These are phyloP conservation scores for Amblyopsis rosae DNA, from an alignment of 2,113 vertebrate species.

Conservation along the genomic window DNA sequence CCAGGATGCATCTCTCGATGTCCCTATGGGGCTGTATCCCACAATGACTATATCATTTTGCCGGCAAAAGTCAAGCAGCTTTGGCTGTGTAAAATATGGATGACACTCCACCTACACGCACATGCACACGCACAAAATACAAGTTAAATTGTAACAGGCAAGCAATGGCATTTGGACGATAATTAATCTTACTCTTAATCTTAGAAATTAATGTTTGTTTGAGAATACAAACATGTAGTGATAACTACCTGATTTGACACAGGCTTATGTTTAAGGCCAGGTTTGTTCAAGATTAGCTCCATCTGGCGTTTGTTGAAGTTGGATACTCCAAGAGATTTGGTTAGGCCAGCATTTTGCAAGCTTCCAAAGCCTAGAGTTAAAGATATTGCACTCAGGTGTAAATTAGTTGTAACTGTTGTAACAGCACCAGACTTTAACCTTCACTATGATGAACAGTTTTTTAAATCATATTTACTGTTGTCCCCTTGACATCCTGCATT, in stretches of 20 bases:
- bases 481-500: not conserved
- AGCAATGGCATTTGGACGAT: not conserved
- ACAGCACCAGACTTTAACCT: not conserved
- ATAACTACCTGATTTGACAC: constrained; percentile 87
- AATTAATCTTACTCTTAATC: no score
- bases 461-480: not conserved
- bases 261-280: constrained; percentile 89
- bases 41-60: constrained; percentile 85
- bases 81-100: constrained; percentile 91
- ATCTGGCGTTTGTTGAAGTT: constrained; percentile 94
- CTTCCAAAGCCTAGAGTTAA: constrained; percentile 84
- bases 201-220: no score
- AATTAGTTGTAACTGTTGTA: no score
- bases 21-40: constrained; percentile 90
- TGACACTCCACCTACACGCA: constrained; percentile 88
- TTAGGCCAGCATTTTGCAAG: constrained; percentile 90
- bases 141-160: not conserved
- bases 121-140: not conserved
- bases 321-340: constrained; percentile 90
- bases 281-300: constrained; percentile 90
- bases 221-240: not conserved
- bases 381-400: not conserved
- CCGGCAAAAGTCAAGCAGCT: constrained; percentile 85
- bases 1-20: constrained; percentile 83
- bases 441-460: not conserved